These are phyloP conservation scores for Lonchura striata DNA, from an alignment of 2,113 vertebrate species.

Conservation along the genomic window DNA sequence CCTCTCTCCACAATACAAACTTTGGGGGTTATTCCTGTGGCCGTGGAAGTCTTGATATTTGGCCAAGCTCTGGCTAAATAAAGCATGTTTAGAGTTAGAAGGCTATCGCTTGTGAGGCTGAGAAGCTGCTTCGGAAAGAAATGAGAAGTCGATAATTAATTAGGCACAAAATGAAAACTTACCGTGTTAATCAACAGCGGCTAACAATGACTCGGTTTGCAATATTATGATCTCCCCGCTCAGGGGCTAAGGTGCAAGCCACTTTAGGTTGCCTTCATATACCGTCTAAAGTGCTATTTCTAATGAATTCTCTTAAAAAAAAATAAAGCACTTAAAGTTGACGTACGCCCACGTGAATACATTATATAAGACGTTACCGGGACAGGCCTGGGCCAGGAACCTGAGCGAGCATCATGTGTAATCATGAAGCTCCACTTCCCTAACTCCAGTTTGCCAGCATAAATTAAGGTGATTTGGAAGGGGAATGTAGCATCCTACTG, in stretches of 20 bases:
- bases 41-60: background rate
- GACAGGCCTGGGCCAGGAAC: conserved; percentile 45
- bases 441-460: conserved; percentile 48
- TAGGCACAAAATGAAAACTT: conserved; percentile 70
- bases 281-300: conserved; percentile 13
- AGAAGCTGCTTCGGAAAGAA: background rate
- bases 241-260: background rate
- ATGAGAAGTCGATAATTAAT: conserved; percentile 66
- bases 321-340: conserved; percentile 58
- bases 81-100: background rate
- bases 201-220: conserved; percentile 45
- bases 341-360: conserved; percentile 64
- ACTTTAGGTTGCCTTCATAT: conserved; percentile 21
- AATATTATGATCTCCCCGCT: conserved; percentile 16
- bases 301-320: conserved; percentile 56
- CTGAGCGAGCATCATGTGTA: conserved; percentile 20
- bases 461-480: conserved; percentile 25
- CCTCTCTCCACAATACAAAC: background rate
- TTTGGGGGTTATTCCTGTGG: background rate
- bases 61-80: background rate
- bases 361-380: conserved; percentile 62
- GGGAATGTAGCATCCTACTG: conserved; percentile 57
- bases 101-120: background rate
- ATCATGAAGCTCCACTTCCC: conserved; percentile 52
- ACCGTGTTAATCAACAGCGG: conserved; percentile 58